Percentiles rank a stretch among this genome's conserved stretches.
Conservation (phyloP, 2,113 vertebrate species). For the Callipepla californica region DNA sequence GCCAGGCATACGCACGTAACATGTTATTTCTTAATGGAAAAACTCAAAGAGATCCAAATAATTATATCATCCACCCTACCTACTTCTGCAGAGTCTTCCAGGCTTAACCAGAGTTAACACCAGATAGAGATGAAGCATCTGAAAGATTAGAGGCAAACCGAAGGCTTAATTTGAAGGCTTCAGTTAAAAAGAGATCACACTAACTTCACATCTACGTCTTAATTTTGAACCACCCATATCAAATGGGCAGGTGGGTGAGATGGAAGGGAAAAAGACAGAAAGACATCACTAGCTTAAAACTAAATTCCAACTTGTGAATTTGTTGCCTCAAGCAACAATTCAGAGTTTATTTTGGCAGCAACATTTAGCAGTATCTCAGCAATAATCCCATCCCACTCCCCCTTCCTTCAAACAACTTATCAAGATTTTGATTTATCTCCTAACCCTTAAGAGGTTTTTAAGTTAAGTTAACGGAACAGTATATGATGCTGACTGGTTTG, state of each 20-base stretch:
- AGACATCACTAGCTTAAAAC: slow-evolving; percentile 33
- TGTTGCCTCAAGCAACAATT: not conserved
- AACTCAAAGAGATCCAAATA: not conserved
- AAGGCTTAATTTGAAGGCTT: slow-evolving; percentile 59
- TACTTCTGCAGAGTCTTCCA: slow-evolving; percentile 27
- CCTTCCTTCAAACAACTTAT: not conserved
- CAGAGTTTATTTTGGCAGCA: slow-evolving; percentile 32
- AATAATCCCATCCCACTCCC: not conserved
- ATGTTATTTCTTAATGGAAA: slow-evolving; percentile 1
- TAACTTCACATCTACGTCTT: not conserved
- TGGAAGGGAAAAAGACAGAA: not conserved
- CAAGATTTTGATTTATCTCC: not conserved
- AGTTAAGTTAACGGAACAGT: not conserved
- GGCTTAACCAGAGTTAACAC: not conserved
- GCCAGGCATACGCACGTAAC: not conserved
- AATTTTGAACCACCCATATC: slow-evolving; percentile 1
- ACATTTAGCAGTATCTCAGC: slow-evolving; percentile 2
- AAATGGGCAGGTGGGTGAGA: not conserved
- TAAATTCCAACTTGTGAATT: not conserved
- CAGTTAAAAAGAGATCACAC: slow-evolving; percentile 22
- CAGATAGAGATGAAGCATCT: slow-evolving; percentile 12
- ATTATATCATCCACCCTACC: slow-evolving; percentile 8
- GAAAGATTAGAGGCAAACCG: slow-evolving; percentile 9
- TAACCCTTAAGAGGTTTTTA: not conserved
- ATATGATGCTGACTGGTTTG: not conserved